Evolutionary conservation across 2,113 vertebrate species (phyloP).

Genomic region (Ramphastos sulfuratus): DNA sequence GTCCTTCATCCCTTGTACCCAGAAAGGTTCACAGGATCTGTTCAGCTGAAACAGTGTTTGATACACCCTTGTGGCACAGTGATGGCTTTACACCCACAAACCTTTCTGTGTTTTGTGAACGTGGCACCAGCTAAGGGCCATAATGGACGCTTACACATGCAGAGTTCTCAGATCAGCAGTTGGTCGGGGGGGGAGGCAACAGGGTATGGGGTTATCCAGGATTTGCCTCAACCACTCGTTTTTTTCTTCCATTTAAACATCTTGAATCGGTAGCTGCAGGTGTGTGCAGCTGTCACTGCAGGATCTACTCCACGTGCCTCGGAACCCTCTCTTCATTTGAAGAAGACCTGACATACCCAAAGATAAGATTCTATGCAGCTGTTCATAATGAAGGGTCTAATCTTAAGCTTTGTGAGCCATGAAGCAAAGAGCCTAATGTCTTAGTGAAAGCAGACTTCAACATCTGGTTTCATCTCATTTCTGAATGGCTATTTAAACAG

Average conservation of each 20-base stretch:
- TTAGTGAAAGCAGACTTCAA: not conserved
- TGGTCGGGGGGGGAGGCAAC: not conserved
- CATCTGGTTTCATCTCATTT: not conserved
- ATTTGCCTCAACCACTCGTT: not conserved
- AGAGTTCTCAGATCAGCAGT: not conserved
- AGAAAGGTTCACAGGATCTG: not conserved
- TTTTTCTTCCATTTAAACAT: not conserved
- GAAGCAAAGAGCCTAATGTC: rapidly evolving
- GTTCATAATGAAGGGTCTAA: not conserved
- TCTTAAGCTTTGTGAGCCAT: not conserved
- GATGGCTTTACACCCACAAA: not conserved
- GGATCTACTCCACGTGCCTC: not conserved
- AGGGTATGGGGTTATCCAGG: not conserved
- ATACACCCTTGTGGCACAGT: not conserved
- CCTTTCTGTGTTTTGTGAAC: not conserved
- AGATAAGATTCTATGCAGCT: not conserved
- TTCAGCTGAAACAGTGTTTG: not conserved
- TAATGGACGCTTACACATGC: not conserved
- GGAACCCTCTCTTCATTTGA: not conserved
- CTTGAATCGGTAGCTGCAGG: rapidly evolving
- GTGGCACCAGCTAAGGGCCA: not conserved
- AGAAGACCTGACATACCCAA: not conserved
- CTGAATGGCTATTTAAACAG: not conserved
- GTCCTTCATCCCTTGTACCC: not conserved
- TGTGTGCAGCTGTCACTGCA: not conserved